Conservation (phyloP, 2,113 vertebrate species). For the Syrrhaptes paradoxus region DNA sequence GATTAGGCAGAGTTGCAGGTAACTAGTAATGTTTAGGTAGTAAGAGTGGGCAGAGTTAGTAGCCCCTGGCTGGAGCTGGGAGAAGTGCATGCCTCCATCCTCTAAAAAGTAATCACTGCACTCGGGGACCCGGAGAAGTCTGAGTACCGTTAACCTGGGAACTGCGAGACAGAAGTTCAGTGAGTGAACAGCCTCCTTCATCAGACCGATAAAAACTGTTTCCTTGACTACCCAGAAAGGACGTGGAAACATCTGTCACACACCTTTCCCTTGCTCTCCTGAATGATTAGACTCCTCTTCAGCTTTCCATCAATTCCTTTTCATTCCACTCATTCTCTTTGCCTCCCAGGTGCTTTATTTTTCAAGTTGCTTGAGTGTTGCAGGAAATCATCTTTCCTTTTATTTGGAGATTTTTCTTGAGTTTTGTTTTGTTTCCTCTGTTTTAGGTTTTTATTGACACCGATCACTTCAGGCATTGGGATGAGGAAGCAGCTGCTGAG, state of each 20-base stretch:
- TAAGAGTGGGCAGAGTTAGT: neutral
- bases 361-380: neutral
- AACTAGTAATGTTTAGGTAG: neutral
- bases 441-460: neutral
- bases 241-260: neutral
- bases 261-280: neutral
- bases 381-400: slow-evolving; percentile 31
- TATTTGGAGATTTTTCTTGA: neutral
- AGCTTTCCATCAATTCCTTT: slow-evolving; percentile 45
- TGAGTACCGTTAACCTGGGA: neutral
- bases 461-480: neutral
- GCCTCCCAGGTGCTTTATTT: slow-evolving; percentile 52
- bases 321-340: slow-evolving; percentile 14
- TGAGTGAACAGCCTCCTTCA: neutral
- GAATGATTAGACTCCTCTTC: slow-evolving; percentile 32
- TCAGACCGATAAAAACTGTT: slow-evolving; percentile 13
- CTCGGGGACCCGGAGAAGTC: neutral
- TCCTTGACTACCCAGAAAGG: slow-evolving; percentile 18
- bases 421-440: neutral
- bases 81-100: neutral
- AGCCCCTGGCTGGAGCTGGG: neutral
- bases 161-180: neutral
- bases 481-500: neutral
- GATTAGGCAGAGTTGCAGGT: neutral
- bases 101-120: neutral